Evolutionary conservation across 2,888 invertebrate species (phyloP), one percentile per base, ranked within the genome.

Genomic region (Hofmannophila pseudospretella): DNA sequence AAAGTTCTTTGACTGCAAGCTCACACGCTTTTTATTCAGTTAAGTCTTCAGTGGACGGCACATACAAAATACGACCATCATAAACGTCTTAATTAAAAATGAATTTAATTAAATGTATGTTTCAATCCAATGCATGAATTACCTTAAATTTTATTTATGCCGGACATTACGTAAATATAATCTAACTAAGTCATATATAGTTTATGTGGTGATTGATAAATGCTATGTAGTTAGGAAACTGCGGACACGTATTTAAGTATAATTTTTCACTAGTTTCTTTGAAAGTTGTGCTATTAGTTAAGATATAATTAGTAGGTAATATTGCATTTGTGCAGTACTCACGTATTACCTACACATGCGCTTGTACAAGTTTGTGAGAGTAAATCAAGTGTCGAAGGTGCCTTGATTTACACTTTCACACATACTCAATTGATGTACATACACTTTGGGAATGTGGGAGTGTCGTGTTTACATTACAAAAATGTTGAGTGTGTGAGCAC

Each of bases 401-500:
- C 58, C 54, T 65, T 53, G 42, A 57, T 67, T 63, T 60, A 67
- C 38, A 38, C 36, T 60, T 67, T 54, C 62, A 67, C 67, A 70
- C 69, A 65, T 48, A 39, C 45, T 48, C 39, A 51, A 39, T 22
- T 36, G 19, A 34, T 48, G 39, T 57, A 46, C 41, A 51, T 49
- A 49, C 40, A 48, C 32, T 47, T 32, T 39, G 30, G 30, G 33
- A 19, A 42, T 41, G 47, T 57, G 49, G 58, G 63, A 41, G 63
- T 58, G 34, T 36, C 36, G 49, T 60, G 52, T 69, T 52, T 45
- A 55, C 48, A 67, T 59, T 61, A 56, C 55, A 54, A 63, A n/a
- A 65, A 61, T 39, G 29, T 49, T 64, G 45, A 47, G 51, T 55
- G 71, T 75, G 67, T 71, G 58, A 33, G 54, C 49, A 47, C 25